These are phyloP conservation scores for Microplitis manilae DNA, from an alignment of 2,888 invertebrate species.

Conservation along the genomic window DNA sequence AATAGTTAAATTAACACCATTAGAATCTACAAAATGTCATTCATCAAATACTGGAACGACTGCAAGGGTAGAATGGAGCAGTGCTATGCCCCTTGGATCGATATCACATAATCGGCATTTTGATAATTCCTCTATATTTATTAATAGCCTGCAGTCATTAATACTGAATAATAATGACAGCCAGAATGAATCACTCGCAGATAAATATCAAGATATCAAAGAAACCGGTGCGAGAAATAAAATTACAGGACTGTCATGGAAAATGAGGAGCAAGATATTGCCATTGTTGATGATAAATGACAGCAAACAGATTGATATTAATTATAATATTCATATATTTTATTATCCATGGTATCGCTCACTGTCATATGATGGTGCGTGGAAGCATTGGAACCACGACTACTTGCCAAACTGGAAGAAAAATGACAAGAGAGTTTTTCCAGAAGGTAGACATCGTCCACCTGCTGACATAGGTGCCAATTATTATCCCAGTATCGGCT, in stretches of 20 bases:
- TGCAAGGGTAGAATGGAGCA: conserved; percentile 62
- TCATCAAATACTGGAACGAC: conserved; percentile 55
- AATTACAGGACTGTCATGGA: conserved; percentile 60
- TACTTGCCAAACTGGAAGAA: conserved; percentile 68
- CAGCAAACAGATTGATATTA: conserved; percentile 55
- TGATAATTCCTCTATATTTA: conserved; percentile 10
- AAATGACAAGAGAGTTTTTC: conserved; percentile 71
- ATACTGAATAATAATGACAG: background rate
- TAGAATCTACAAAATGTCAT: conserved; percentile 63
- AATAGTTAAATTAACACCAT: conserved; percentile 62
- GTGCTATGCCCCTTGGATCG: conserved; percentile 44
- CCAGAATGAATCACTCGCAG: background rate
- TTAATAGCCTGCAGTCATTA: background rate
- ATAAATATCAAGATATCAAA: conserved; percentile 56
- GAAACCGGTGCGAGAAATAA: conserved; percentile 48
- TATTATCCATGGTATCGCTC: conserved; percentile 68
- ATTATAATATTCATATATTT: conserved; percentile 67
- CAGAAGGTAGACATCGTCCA: conserved; percentile 73
- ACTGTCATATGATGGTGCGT: conserved; percentile 59
- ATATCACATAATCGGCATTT: conserved; percentile 39
- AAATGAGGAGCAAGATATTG: conserved; percentile 60
- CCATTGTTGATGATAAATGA: conserved; percentile 54
- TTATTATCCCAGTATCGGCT: conserved; percentile 74
- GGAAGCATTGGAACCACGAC: conserved; percentile 68
- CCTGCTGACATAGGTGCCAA: conserved; percentile 75